A percentile compares a stretch with the other conserved stretches of the same genome.
Evolutionary conservation across 2,888 invertebrate genomes (phyloP).

Genomic region (Spilosoma lubricipeda): DNA sequence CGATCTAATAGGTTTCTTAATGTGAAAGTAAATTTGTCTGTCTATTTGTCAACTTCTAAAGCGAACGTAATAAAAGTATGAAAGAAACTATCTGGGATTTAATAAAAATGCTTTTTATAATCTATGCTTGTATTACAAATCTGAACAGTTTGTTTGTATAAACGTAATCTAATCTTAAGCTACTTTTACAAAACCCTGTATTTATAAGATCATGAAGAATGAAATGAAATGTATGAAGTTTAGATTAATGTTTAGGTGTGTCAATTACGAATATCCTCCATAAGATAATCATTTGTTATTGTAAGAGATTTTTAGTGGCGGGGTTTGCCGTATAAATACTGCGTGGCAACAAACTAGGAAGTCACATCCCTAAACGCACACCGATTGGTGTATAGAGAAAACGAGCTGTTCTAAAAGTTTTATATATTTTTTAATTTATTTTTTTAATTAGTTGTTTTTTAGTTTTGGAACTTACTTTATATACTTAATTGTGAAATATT

Average conservation of each 20-base stretch:
- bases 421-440: no score
- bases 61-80: not conserved
- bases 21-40: not conserved
- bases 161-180: not conserved
- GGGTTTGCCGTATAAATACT: no score
- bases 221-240: no score
- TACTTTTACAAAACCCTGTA: not conserved
- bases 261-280: not conserved
- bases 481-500: no score
- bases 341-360: no score
- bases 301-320: not conserved
- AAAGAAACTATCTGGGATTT: not conserved
- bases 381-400: no score
- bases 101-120: not conserved
- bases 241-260: not conserved
- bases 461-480: no score
- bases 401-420: no score
- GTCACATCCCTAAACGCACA: no score
- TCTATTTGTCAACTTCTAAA: not conserved
- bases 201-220: not conserved
- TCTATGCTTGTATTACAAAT: not conserved
- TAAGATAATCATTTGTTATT: not conserved
- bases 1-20: not conserved
- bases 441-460: no score
- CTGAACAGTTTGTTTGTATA: not conserved